Evolutionary conservation across 2,888 invertebrate genomes (phyloP), one percentile per base, ranked within the genome.

Genomic region (Orthosia cruda): DNA sequence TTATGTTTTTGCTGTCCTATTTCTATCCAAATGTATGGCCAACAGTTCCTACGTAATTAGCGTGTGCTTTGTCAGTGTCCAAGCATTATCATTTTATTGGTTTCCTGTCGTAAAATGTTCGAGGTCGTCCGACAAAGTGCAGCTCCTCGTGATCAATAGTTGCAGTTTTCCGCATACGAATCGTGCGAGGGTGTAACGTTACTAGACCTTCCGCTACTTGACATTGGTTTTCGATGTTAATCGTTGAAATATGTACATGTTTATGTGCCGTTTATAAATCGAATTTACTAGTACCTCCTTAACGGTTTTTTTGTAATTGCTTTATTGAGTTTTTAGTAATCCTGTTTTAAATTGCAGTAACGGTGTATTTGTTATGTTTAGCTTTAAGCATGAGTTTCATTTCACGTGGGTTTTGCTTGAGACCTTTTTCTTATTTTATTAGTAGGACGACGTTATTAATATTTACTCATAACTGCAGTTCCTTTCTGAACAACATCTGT

Each of bases 91-190:
- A 91, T 94, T 95, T 95, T 95, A 95, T 91, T 87, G 91, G 95
- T 95, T 96, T 95, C 95, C 95, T 92, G 95, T 94, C 95, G 93
- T 96, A 95, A 96, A 96, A 92, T 91, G 88, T 75, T 78, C 92
- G 93, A 95, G 96, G 96, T 91, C 94, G 87, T 66, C 77, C 85
- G 87, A 92, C 93, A 93, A 93, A 93, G 92, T 95, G 93, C 94
- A 91, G 73, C 66, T 89, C 86, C 83, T 88, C 84, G 88, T 91
- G 88, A 90, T 93, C 91, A 89, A 93, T 93, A 90, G 88, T 83
- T 93, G 93, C 93, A 93, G 90, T 94, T 94, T 94, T 93, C 92
- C 92, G 92, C 86, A 74, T 90, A 81, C 77, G 85, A 87, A 89
- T 87, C 88, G 84, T 88, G 87, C 74, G 83, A 75, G 73, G 81